Evolutionary conservation across 2,797 vertebrate genomes (phyloP).

Genomic region (Rhynchotus rufescens): DNA sequence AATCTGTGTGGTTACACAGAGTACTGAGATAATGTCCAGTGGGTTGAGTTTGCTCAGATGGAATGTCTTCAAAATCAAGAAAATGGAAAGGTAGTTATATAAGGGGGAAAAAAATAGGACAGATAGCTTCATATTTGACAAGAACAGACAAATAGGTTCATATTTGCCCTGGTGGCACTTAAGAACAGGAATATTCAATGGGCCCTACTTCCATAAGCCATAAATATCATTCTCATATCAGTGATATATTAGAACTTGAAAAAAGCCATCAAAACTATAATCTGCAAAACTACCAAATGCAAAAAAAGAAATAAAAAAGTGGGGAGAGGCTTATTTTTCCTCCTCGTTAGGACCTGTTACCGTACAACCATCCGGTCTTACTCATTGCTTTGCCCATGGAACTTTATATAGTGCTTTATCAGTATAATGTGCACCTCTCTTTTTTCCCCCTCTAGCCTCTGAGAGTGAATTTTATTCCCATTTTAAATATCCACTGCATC

Average conservation of each 20-base stretch:
- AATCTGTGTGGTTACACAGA: neutral
- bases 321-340: neutral
- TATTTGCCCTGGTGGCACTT: neutral
- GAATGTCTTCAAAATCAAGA: neutral
- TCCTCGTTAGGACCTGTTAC: neutral
- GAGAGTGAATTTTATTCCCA: neutral
- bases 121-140: neutral
- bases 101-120: neutral
- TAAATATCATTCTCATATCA: neutral
- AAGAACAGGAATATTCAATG: neutral
- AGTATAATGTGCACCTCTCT: neutral
- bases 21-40: neutral
- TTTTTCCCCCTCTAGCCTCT: neutral
- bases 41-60: neutral
- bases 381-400: neutral
- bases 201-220: neutral
- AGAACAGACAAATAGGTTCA: neutral
- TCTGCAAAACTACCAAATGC: neutral
- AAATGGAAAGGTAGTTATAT: neutral
- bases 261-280: neutral
- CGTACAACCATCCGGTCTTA: rapidly evolving
- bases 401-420: neutral
- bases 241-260: neutral
- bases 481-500: neutral
- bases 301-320: too few relatives aligned